Base-by-base conservation (phyloP, 2,113 vertebrate species). In the Seriola rivoliana region DNA sequence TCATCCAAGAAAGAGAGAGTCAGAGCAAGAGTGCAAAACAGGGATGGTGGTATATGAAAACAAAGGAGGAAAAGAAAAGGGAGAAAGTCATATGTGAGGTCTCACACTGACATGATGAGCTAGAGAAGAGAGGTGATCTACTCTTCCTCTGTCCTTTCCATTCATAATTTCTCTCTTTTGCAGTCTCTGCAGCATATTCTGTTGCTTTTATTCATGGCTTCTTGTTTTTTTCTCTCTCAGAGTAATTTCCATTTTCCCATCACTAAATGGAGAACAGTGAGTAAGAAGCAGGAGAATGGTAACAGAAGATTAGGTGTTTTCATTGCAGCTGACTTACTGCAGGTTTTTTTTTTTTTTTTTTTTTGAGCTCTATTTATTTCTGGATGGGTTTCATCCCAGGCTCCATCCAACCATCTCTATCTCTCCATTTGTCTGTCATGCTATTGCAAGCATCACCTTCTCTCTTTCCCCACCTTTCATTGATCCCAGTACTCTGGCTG, bases 401-500 rank as follows among this genome's bases (percentile, higher is more conserved):
- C 38, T 88, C 69, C 58, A 54, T 80, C 73, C 80, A 42, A 25
- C 72, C 21, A 70, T 83, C 72, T 71, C 75, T 59, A 64, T 71
- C 78, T 65, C 38, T 81, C 60, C 62, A 67, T 84, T 74, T 83
- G 66, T 87, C 80, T 88, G 55, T 19, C 59, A n/a, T 32, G 65
- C 73, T 68, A 65, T 83, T 78, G 71, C 32, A 21, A 67, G 38
- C 38, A 58, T 73, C 65, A 29, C 55, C 52, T 65, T 63, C 42
- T 70, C 72, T 73, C 80, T 63, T 54, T 63, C 54, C 32, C 71
- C 25, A 83, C 38, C 34, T 68, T 81, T 82, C 85, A 86, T 84
- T 91, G 87, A 89, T 86, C 81, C 63, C 38, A 74, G 78, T 64
- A 44, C 62, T 86, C 52, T 69, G 25, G 80, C 71, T 11, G 42